Conservation (phyloP, 2,888 invertebrate species). For the Pristionchus arcanus region DNA sequence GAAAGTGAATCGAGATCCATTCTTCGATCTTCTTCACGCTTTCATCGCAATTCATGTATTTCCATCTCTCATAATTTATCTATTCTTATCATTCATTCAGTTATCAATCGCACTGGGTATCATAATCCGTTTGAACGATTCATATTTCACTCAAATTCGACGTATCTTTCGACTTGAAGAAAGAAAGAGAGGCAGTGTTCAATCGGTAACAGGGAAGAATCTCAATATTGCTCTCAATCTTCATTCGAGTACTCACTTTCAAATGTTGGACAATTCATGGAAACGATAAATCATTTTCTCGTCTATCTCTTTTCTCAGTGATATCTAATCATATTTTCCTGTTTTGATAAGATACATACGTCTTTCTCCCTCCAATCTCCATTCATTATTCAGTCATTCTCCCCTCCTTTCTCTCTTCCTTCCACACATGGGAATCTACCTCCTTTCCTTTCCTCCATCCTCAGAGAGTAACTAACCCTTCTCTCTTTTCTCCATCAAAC, state of each 20-base stretch:
- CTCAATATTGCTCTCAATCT: background rate
- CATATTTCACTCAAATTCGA: background rate
- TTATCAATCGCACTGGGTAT: slow-evolving; percentile 31
- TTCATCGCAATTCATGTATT: slow-evolving; percentile 34
- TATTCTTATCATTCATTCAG: background rate
- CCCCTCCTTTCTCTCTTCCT: background rate
- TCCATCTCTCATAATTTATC: background rate
- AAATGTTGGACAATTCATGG: slow-evolving; percentile 15
- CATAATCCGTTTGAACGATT: slow-evolving; percentile 4
- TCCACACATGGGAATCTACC: background rate
- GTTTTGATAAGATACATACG: background rate
- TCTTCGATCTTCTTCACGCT: slow-evolving; percentile 17
- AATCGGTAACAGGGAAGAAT: slow-evolving; percentile 34
- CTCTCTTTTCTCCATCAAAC: slow-evolving; percentile 43
- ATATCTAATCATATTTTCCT: slow-evolving; percentile 6
- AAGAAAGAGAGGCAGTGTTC: background rate
- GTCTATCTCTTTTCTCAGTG: background rate
- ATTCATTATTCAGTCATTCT: slow-evolving; percentile 12
- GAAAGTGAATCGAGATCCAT: slow-evolving; percentile 8
- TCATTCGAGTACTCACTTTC: background rate
- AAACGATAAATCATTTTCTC: background rate
- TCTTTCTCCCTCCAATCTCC: background rate
- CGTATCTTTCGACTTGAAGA: background rate
- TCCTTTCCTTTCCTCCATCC: background rate
- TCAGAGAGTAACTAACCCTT: background rate